These are phyloP conservation scores for Nyctibius grandis DNA, from an alignment of 2,797 vertebrate species.

Conservation along the genomic window DNA sequence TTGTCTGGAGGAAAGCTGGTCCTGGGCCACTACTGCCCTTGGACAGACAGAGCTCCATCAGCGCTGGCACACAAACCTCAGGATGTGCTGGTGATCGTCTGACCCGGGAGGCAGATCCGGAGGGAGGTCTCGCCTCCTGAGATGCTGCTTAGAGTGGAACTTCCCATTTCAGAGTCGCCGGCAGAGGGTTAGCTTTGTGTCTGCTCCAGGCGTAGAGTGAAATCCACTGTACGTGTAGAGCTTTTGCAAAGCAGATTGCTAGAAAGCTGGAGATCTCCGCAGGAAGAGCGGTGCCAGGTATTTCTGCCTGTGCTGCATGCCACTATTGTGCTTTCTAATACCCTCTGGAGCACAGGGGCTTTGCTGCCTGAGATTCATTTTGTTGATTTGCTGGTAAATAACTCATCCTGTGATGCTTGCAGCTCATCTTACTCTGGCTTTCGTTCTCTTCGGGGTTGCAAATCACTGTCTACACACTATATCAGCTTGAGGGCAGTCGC, in stretches of 20 bases:
- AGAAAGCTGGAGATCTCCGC: background rate
- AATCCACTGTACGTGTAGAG: background rate
- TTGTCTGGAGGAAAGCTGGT: background rate
- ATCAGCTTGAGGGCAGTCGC: background rate
- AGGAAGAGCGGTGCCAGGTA: background rate
- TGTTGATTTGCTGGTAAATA: slow-evolving; percentile 31
- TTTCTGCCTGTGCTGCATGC: background rate
- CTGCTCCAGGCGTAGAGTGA: background rate
- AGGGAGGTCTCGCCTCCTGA: background rate
- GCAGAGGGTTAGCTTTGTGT: background rate
- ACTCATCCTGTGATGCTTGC: background rate
- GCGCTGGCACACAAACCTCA: background rate
- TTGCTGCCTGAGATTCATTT: background rate
- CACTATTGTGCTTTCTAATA: background rate
- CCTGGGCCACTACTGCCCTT: background rate
- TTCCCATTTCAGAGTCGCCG: background rate
- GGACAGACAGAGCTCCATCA: background rate
- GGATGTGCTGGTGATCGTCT: background rate
- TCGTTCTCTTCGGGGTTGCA: slow-evolving; percentile 14
- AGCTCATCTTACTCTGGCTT: background rate
- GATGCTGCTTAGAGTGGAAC: background rate
- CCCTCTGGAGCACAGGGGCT: background rate
- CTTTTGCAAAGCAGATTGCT: slow-evolving; percentile 16
- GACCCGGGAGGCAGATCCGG: background rate
- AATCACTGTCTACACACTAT: background rate